phyloP scores from a whole-genome alignment of 1,140 invertebrate species.

The Aphelenchoides fujianensis region DNA sequence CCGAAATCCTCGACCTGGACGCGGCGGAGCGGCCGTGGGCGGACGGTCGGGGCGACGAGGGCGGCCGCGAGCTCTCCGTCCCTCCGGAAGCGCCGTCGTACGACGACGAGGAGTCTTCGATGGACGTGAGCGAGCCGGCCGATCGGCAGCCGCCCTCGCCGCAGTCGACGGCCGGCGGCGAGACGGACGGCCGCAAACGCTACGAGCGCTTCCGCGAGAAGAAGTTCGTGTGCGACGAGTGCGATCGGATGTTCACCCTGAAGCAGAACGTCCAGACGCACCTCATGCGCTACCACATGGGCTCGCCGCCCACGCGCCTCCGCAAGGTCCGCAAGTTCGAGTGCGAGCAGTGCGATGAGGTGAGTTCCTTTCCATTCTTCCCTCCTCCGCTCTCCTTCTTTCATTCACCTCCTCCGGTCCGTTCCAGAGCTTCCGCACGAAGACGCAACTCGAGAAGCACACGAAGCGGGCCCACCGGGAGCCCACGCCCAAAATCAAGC shows the following conservation, averaged over 20 bases:
- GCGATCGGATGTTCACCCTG: slow-evolving; percentile 14
- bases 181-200: too few species aligned
- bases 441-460: slow-evolving; percentile 15
- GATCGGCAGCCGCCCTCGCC: too few species aligned
- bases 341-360: slow-evolving; percentile 26
- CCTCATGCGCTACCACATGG: slow-evolving; percentile 13
- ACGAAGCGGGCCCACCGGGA: background rate
- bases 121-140: background rate
- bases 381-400: background rate
- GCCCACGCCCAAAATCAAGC: too few species aligned
- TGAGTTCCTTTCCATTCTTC: slow-evolving; percentile 4
- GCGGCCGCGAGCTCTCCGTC: background rate
- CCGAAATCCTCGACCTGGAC: background rate
- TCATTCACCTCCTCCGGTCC: background rate
- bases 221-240: slow-evolving; percentile 19
- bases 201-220: slow-evolving; percentile 21
- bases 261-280: slow-evolving; percentile 22
- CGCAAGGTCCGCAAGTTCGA: slow-evolving; percentile 7
- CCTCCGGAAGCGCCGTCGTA: background rate
- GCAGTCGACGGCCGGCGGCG: too few species aligned
- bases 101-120: background rate
- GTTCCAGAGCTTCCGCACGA: slow-evolving; percentile 22
- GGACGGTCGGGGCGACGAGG: background rate
- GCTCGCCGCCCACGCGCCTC: background rate
- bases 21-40: slow-evolving; percentile 12